A percentile compares a stretch with the other conserved stretches of the same genome.
Conservation (phyloP, 2,797 vertebrate species). For the Botia almorhae region DNA sequence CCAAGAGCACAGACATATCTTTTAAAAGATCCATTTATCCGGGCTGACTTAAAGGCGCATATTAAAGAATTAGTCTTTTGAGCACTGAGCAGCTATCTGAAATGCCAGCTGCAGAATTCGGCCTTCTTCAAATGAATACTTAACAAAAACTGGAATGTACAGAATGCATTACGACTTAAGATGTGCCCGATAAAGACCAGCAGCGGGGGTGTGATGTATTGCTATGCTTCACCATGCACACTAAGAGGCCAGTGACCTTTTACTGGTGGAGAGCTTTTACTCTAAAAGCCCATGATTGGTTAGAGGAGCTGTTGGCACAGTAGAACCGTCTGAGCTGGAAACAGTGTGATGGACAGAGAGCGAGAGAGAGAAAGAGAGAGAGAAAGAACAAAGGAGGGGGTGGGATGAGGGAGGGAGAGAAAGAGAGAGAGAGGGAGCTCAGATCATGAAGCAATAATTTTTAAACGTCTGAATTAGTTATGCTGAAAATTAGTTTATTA, state of each 20-base stretch:
- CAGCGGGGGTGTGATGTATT: conserved; percentile 43
- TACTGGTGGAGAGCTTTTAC: conserved; percentile 47
- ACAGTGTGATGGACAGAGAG: not conserved
- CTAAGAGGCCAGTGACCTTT: conserved; percentile 55
- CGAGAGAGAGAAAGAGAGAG: not conserved
- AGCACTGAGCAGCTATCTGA: not conserved
- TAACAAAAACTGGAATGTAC: conserved; percentile 22
- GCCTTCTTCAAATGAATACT: conserved; percentile 25
- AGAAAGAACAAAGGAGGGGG: not conserved
- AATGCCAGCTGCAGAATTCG: not conserved
- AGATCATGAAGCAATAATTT: too few species aligned
- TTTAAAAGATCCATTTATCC: conserved; percentile 1
- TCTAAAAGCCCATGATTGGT: conserved; percentile 46
- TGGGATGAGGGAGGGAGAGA: not conserved
- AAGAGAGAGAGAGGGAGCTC: not conserved
- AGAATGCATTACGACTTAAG: conserved; percentile 25
- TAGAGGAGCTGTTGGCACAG: conserved; percentile 20
- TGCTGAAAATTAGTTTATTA: not conserved
- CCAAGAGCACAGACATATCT: not conserved
- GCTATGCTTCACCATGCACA: conserved; percentile 43
- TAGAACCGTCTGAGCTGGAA: conserved; percentile 19
- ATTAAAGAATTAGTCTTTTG: conserved; percentile 1
- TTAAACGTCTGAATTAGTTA: too few species aligned
- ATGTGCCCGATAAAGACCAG: not conserved
- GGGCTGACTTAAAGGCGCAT: not conserved